Percentiles rank a stretch among this genome's conserved stretches.
These are phyloP conservation scores for Cliona cf. orientalis DNA, from an alignment of 37 sponge, comb jelly and placozoan species.

Conservation along the genomic window DNA sequence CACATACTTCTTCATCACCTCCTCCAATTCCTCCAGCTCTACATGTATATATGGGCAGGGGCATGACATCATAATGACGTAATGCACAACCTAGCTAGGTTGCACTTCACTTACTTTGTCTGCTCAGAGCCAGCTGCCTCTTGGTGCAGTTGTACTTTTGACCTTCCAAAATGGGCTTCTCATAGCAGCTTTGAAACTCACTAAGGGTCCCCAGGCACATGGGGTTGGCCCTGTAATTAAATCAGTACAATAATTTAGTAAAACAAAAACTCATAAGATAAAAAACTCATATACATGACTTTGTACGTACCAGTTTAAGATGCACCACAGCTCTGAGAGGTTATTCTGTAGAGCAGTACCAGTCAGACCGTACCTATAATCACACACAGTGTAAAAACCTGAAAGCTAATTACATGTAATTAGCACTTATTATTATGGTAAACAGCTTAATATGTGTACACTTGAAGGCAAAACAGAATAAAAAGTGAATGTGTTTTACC, in stretches of 20 bases:
- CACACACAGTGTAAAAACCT: not conserved
- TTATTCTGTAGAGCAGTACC: conserved; percentile 68
- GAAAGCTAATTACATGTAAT: no score
- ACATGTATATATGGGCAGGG: not conserved
- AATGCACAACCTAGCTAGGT: not conserved
- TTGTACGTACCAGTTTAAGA: conserved; percentile 58
- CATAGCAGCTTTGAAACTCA: conserved; percentile 71
- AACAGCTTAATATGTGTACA: no score
- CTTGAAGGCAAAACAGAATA: no score
- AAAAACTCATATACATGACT: not conserved
- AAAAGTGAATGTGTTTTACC: no score
- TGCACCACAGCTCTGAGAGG: conserved; percentile 55
- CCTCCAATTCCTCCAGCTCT: conserved; percentile 41
- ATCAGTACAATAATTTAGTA: not conserved
- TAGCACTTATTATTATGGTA: no score
- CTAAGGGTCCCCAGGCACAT: conserved; percentile 45
- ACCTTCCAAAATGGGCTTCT: conserved; percentile 78
- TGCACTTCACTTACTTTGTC: conserved; percentile 19
- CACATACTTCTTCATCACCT: conserved; percentile 42
- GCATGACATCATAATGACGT: not conserved
- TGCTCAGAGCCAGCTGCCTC: conserved; percentile 53
- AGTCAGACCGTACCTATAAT: conserved; percentile 51
- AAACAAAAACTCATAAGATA: not conserved
- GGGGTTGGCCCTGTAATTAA: conserved; percentile 46
- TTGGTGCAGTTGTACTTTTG: conserved; percentile 66